Evolutionary conservation across 2,797 vertebrate species (phyloP).

Genomic region (Micropoecilia bifurca): DNA sequence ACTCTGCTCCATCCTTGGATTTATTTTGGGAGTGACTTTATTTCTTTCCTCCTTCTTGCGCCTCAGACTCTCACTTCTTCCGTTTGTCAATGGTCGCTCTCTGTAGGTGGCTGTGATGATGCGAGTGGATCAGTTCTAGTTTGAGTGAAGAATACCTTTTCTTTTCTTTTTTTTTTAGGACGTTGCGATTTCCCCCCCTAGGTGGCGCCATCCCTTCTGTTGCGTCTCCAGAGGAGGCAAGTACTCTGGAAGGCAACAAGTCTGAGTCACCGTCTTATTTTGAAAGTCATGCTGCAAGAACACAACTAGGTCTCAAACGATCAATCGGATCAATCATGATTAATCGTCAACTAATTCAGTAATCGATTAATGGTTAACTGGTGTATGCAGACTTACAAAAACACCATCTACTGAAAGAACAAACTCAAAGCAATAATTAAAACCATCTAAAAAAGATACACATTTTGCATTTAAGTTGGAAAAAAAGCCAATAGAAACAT

Average conservation of each 20-base stretch:
- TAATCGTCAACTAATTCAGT: too few relatives aligned
- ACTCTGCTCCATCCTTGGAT: conserved; percentile 50
- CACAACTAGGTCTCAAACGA: conserved; percentile 3
- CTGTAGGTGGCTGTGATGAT: conserved; percentile 72
- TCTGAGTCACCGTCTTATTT: conserved; percentile 20
- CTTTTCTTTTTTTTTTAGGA: conserved; percentile 72
- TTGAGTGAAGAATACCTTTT: conserved; percentile 40
- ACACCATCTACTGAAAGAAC: too few relatives aligned
- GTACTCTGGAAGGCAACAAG: conserved; percentile 83
- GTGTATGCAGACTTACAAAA: too few relatives aligned
- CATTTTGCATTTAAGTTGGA: too few relatives aligned
- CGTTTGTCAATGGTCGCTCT: conserved; percentile 70
- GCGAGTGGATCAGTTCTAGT: conserved; percentile 70
- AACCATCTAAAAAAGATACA: too few relatives aligned
- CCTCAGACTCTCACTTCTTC: conserved; percentile 55
- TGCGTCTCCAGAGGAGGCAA: conserved; percentile 87
- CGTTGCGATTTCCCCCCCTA: conserved; percentile 87
- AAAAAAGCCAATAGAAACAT: too few relatives aligned
- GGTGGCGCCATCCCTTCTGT: conserved; percentile 90
- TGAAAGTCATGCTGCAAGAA: conserved; percentile 10
- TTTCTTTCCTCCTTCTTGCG: conserved; percentile 34
- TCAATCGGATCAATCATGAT: too few relatives aligned
- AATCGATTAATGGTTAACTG: too few relatives aligned
- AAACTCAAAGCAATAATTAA: too few relatives aligned
- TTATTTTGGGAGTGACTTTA: conserved; percentile 38